Evolutionary conservation across 2,797 vertebrate species (phyloP), one percentile per base, ranked within the genome.

Genomic region (Telmatherina bonti): DNA sequence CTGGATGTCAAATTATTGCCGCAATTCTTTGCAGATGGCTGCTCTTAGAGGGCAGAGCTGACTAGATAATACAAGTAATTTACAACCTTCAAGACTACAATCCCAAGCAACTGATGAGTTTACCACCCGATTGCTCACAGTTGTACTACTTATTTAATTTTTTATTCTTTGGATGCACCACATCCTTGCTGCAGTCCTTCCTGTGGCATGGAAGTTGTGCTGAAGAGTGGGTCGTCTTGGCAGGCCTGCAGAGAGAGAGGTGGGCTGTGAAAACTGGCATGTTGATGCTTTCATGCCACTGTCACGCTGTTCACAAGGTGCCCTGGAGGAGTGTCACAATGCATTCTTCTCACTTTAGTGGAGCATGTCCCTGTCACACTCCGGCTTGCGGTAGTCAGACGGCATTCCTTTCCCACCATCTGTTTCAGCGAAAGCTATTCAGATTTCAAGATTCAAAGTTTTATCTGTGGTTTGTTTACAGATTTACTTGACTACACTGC

Each of bases 351-450:
- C 88, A 88, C 85, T 87, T n/a, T 65, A 87, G 79, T 33, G 26
- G 76, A 85, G 79, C 84, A 72, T 85, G 88, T 90, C 86, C 84
- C 85, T 86, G 89, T 92, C 90, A 88, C 87, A 78, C 85, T 91
- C 88, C 51, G 70, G 81, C 84, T 85, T 79, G 76, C 83, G 68
- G 59, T 85, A 85, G 81, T 91, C 86, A 83, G 85, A 79, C 79
- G 76, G 82, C 78, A 84, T 90, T 92, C 88, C 88, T 83, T 73
- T 85, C 76, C 76, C 69, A 81, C 85, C 81, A 84, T 88, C 85
- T 84, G 85, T 85, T 78, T 55, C 57, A 41, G 74, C 26, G 8
- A 72, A 78, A 68, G 67, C 74, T 84, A 76, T 72, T 84, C 70
- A 54, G 72, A 87, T 90, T 76, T 75, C 57, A 16, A 29, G 73